Base-by-base conservation (phyloP, 2,888 invertebrate genomes). In the Fragum whitleyi region DNA sequence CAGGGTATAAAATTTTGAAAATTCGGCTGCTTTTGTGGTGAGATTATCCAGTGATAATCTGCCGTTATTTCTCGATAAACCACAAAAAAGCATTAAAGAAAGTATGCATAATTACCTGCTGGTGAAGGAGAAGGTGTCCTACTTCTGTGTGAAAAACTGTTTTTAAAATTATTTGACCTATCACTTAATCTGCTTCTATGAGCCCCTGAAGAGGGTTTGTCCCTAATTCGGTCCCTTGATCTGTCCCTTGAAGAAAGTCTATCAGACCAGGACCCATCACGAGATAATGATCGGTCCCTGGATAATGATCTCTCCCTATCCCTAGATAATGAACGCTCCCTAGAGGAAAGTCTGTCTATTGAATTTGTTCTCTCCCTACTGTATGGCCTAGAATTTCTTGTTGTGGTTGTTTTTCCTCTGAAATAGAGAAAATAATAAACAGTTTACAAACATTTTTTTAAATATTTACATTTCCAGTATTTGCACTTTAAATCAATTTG, bases 51-150 rank as follows among this genome's bases (percentile, higher is more conserved):
- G n/a, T n/a, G n/a, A n/a, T n/a, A n/a, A n/a, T n/a, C n/a, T n/a
- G n/a, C n/a, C n/a, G n/a, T n/a, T n/a, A n/a, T n/a, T n/a, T n/a
- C n/a, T n/a, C n/a, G n/a, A n/a, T n/a, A n/a, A n/a, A n/a, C n/a
- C n/a, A n/a, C n/a, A n/a, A n/a, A n/a, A n/a, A n/a, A n/a, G n/a
- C n/a, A n/a, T n/a, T n/a, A n/a, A n/a, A n/a, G n/a, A n/a, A n/a
- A n/a, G n/a, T n/a, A n/a, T n/a, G n/a, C n/a, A n/a, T 61, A 21
- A 14, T 29, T 70, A 70, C 70, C 70, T 32, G 70, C 70, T 19
- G 70, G 70, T 28, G 91, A 87, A 0, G 87, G 87, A 21, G 87
- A 89, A 14, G 91, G 91, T 26, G 89, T 87, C 9, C 90, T 83
- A 79, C 90, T 90, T 57, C 84, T 82, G 51, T 83, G 80, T 26